Evolutionary conservation across 2,888 invertebrate species (phyloP), one percentile per base, ranked within the genome.

Genomic region (Drosophila gaucha): DNA sequence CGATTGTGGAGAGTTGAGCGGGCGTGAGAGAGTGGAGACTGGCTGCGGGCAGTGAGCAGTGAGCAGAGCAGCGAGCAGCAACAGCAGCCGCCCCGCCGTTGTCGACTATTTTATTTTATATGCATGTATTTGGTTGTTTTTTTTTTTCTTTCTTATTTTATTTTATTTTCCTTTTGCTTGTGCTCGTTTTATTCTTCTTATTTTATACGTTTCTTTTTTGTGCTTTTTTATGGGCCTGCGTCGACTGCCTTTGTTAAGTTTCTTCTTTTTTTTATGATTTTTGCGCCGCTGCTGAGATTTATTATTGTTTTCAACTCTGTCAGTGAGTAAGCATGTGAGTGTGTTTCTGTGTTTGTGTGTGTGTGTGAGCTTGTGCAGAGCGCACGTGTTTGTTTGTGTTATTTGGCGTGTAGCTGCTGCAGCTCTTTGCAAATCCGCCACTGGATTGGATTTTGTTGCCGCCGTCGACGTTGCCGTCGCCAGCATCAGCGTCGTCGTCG

Each of bases 281-380:
- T 67, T 79, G 62, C 55, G 63, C 58, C 56, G 67, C 74, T 67
- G 71, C 71, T 55, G 77, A 79, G 83, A 83, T 83, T 83, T 79
- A 79, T 79, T 79, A 79, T 79, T 83, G 80, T 79, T 79, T 79
- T 83, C 67, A 57, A 64, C 63, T 38, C 51, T 39, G 50, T 55
- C 31, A 56, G 54, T 56, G 51, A 35, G 33, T 30, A 18, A 18
- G 44, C 26, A 12, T 22, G 38, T 52, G 28, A 49, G 36, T 33
- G 20, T 50, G 18, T 55, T 41, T 36, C 16, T 36, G 47, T 43
- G 16, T 46, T 14, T 26, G 43, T 44, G 26, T 3, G 8, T 22
- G 10, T 58, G 50, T 31, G 41, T 44, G 46, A 20, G 35, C 18
- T 16, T 28, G 52, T 26, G 54, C 16, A 24, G 52, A 39, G 49